These are phyloP conservation scores for Drosophila borealis DNA, from an alignment of 2,888 invertebrate species.

Conservation along the genomic window DNA sequence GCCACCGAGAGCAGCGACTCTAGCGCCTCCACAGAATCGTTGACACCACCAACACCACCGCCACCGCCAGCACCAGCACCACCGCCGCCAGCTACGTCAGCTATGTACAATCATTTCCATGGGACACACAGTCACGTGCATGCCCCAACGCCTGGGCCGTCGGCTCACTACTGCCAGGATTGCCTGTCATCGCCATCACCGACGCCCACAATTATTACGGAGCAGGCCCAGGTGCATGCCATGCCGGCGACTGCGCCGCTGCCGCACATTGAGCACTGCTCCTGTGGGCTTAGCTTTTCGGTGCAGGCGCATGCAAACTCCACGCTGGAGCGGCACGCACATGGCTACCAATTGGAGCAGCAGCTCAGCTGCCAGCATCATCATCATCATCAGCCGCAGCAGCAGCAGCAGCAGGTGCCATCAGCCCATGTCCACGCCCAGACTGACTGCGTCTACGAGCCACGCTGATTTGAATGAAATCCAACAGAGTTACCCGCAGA, in stretches of 20 bases:
- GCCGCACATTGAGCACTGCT: constrained; percentile 78
- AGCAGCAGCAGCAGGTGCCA: constrained; percentile 23
- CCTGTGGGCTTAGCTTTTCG: constrained; percentile 79
- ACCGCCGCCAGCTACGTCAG: constrained; percentile 30
- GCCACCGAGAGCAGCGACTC: constrained; percentile 63
- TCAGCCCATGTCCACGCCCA: constrained; percentile 65
- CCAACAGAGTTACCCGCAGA: constrained; percentile 27
- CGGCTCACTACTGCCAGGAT: constrained; percentile 70
- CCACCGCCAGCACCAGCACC: constrained; percentile 26
- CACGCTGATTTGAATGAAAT: constrained; percentile 34
- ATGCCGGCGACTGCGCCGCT: constrained; percentile 33
- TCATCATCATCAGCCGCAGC: constrained; percentile 46
- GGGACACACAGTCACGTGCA: constrained; percentile 27
- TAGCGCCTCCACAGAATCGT: constrained; percentile 64
- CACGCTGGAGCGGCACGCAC: constrained; percentile 43
- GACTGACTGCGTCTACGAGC: constrained; percentile 73
- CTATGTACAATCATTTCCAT: constrained; percentile 51
- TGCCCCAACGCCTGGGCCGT: constrained; percentile 39
- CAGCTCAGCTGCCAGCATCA: constrained; percentile 58
- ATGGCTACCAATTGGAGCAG: constrained; percentile 41
- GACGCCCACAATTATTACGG: constrained; percentile 78
- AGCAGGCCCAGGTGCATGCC: constrained; percentile 79
- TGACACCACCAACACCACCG: constrained; percentile 55
- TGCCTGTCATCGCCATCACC: constrained; percentile 77
- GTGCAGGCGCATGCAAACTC: constrained; percentile 53